Conservation (phyloP, 2,888 invertebrate species). For the Ommatoiulus sabulosus region DNA sequence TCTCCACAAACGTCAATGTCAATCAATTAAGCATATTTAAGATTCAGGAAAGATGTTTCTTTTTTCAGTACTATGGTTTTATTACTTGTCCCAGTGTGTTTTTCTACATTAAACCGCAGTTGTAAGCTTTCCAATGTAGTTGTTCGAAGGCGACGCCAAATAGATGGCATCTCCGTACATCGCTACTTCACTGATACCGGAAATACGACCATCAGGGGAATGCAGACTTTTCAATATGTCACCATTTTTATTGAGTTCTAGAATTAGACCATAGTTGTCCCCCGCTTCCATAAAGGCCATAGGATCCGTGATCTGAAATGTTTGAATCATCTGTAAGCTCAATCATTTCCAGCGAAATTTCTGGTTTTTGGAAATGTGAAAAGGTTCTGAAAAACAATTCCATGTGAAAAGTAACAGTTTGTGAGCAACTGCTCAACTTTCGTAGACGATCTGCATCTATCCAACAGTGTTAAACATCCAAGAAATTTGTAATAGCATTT, state of each 20-base stretch:
- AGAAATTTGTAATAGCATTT: no score
- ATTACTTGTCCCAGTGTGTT: background rate
- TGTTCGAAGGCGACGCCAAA: slow-evolving; percentile 65
- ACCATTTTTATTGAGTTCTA: slow-evolving; percentile 66
- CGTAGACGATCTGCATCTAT: no score
- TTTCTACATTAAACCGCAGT: background rate
- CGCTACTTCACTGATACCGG: slow-evolving; percentile 66
- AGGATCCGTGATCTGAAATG: slow-evolving; percentile 56
- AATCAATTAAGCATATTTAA: background rate
- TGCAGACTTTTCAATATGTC: slow-evolving; percentile 65
- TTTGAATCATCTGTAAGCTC: background rate
- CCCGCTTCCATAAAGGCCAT: slow-evolving; percentile 8
- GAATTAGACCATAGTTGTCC: slow-evolving; percentile 64
- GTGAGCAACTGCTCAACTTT: no score
- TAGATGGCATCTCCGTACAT: slow-evolving; percentile 66
- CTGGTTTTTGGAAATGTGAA: no score
- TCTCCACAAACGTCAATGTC: background rate
- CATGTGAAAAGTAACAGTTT: no score
- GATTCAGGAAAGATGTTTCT: background rate
- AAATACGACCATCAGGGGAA: slow-evolving; percentile 64
- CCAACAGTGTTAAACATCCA: no score
- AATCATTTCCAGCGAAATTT: no score
- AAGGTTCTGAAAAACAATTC: no score
- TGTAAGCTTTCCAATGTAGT: slow-evolving; percentile 60
- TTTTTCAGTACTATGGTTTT: background rate